These are phyloP conservation scores for Chaetops frenatus DNA, from an alignment of 2,113 vertebrate genomes.

Conservation along the genomic window DNA sequence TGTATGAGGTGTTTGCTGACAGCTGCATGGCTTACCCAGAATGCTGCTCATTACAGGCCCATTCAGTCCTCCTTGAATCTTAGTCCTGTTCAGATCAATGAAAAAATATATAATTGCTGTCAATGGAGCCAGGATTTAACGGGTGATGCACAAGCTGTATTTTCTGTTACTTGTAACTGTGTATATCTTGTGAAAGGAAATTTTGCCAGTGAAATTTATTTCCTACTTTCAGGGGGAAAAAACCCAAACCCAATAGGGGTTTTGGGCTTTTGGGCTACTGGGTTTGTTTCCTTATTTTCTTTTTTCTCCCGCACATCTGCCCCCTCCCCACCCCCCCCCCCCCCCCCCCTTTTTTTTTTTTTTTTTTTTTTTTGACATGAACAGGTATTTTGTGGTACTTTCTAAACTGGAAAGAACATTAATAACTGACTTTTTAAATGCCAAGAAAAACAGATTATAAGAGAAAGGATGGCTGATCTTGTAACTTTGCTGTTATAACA, in stretches of 20 bases:
- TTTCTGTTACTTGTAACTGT: background rate
- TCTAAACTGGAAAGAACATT: background rate
- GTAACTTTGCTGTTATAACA: background rate
- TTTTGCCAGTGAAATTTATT: background rate
- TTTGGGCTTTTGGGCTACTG: background rate
- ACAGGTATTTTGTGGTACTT: background rate
- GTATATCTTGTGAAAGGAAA: background rate
- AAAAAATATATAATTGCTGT: background rate
- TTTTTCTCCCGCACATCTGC: too few species aligned
- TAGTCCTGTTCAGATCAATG: background rate
- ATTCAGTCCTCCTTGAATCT: background rate
- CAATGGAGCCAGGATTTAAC: background rate
- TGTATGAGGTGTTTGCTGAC: background rate
- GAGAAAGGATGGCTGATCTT: background rate
- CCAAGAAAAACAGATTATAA: background rate
- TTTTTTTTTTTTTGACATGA: background rate
- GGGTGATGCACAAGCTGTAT: background rate
- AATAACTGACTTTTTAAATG: background rate
- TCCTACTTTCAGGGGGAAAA: background rate
- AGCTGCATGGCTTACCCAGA: background rate
- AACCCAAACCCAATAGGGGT: fast-evolving
- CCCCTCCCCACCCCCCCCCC: too few species aligned
- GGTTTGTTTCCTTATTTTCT: background rate
- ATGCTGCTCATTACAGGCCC: background rate
- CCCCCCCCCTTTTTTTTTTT: fast-evolving